Evolutionary conservation across 2,113 vertebrate genomes (phyloP), one percentile per base, ranked within the genome.

Genomic region (Ophthalmolycus amberensis): DNA sequence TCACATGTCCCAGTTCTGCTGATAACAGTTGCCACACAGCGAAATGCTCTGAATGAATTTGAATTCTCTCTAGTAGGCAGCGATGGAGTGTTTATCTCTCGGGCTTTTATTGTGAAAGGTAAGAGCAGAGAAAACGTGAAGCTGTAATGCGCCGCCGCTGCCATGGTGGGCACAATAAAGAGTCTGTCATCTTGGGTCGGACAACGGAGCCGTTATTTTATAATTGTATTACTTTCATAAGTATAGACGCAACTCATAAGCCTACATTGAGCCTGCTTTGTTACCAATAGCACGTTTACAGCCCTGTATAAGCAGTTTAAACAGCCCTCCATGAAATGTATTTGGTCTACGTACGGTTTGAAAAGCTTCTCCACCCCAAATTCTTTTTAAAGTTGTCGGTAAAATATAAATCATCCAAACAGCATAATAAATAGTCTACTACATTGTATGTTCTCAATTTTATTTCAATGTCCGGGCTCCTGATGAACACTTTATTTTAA

Each of bases 401-500:
- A 27, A 29, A 54, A 54, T 64, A 38, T 7, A 12, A 6, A 46
- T n/a, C 12, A 50, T 37, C 5, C 32, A 20, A 34, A 65, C 16
- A 3, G 52, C 15, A 52, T 18, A 37, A 29, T 18, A 20, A 50
- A 75, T 38, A 20, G 48, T 6, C 48, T 20, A 0, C 59, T 12
- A 20, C 32, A 75, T 52, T 52, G 46, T 16, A 25, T 10, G n/a
- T 25, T 37, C 37, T 37, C 6, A 27, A 42, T 77, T 69, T 20
- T 27, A 42, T 69, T 69, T 37, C 1, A 70, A 29, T 56, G 11
- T 71, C 34, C 46, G 11, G 20, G 20, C 20, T 25, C 48, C 59
- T 34, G 37, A 56, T 44, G n/a, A 29, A 3, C 50, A 76, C 29
- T 29, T 27, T 34, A 63, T 80, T 83, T 64, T 20, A 63, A 67